Conservation (phyloP, 2,113 vertebrate genomes). For the Pygathrix nemaeus region DNA sequence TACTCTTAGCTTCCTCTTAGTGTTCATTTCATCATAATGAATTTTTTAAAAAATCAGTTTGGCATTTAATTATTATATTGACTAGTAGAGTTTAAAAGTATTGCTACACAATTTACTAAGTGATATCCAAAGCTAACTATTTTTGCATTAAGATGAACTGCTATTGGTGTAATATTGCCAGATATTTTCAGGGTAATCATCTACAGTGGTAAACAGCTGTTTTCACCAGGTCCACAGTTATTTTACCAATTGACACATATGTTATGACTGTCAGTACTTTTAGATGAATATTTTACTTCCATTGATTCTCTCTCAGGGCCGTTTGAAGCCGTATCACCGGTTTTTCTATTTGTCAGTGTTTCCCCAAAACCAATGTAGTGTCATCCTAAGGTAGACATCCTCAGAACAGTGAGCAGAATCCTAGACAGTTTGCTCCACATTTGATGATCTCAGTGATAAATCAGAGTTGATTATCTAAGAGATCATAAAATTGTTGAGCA, state of each 20-base stretch:
- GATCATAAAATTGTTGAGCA: background rate
- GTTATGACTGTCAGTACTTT: background rate
- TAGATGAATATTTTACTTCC: background rate
- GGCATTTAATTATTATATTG: slow-evolving; percentile 55
- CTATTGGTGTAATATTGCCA: background rate
- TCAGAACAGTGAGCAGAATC: background rate
- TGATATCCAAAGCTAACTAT: background rate
- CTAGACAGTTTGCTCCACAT: background rate
- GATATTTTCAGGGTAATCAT: background rate
- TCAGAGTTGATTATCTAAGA: background rate
- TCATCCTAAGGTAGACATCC: background rate
- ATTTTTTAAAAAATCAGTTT: background rate
- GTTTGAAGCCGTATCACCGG: background rate
- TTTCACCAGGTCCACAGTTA: background rate
- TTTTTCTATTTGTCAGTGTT: slow-evolving; percentile 31
- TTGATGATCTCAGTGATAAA: background rate
- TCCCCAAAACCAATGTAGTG: background rate
- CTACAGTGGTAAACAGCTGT: background rate
- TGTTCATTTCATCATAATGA: slow-evolving; percentile 33
- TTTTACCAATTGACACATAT: background rate
- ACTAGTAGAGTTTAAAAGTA: slow-evolving; percentile 35
- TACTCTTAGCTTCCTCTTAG: background rate
- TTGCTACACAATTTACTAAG: slow-evolving; percentile 7
- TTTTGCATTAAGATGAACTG: slow-evolving; percentile 13
- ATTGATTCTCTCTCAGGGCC: background rate